Conservation (phyloP, 2,888 invertebrate species). For the Ectropis crepuscularia region DNA sequence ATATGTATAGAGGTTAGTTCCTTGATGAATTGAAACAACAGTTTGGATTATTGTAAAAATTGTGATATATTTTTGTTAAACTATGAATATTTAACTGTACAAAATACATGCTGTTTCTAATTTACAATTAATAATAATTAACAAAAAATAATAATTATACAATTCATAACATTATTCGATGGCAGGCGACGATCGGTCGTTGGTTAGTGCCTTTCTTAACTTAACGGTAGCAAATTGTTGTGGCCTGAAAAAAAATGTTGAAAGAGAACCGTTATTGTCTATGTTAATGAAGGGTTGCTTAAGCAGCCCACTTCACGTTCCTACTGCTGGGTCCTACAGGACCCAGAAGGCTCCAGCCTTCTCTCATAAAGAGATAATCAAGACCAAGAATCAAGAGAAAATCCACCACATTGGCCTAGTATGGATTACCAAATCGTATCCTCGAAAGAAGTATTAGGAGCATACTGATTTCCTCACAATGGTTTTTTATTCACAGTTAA, state of each 20-base stretch:
- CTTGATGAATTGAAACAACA: conserved; percentile 58
- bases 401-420: no score
- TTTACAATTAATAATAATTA: conserved; percentile 81
- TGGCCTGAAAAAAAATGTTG: conserved; percentile 85
- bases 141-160: conserved; percentile 71
- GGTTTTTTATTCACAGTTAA: no score
- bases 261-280: neutral
- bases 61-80: conserved; percentile 85
- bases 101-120: conserved; percentile 82
- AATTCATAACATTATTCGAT: conserved; percentile 79
- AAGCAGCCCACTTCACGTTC: no score
- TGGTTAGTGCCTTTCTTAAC: conserved; percentile 93
- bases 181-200: conserved; percentile 93
- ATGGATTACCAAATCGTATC: no score
- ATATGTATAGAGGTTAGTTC: no score
- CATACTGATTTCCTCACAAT: no score
- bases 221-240: conserved; percentile 96
- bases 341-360: no score
- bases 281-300: no score
- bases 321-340: no score
- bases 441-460: no score
- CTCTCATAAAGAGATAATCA: no score
- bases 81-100: conserved; percentile 85
- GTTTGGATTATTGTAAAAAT: conserved; percentile 77
- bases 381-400: no score